Evolutionary conservation across 2,113 vertebrate genomes (phyloP).

Genomic region (Aix galericulata): DNA sequence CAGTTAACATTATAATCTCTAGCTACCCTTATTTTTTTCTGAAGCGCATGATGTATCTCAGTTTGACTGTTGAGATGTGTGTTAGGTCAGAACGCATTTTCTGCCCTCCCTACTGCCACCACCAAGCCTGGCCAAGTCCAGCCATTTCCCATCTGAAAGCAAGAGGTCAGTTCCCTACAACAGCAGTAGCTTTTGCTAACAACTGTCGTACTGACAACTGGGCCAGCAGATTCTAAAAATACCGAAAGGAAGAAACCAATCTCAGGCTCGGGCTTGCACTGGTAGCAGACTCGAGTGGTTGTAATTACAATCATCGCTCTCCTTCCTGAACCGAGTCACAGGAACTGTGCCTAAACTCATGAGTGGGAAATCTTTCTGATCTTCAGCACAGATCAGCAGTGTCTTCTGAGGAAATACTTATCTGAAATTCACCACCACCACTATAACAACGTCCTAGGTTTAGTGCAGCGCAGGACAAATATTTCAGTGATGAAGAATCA

Average conservation of each 20-base stretch:
- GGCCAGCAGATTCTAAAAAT: background rate
- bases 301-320: background rate
- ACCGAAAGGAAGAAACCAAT: background rate
- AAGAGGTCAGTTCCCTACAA: background rate
- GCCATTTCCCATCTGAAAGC: background rate
- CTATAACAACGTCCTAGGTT: background rate
- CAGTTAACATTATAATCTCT: too few relatives aligned
- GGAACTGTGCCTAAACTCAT: constrained; percentile 8
- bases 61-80: background rate
- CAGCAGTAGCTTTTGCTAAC: background rate
- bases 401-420: background rate
- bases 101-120: background rate
- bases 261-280: background rate
- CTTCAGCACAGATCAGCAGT: background rate
- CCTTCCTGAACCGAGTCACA: background rate
- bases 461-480: background rate
- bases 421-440: background rate
- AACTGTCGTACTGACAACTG: background rate
- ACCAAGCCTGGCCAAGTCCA: background rate
- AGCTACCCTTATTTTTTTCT: too few relatives aligned
- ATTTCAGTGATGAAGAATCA: background rate
- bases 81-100: background rate
- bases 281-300: background rate
- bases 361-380: background rate
- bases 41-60: background rate